Evolutionary conservation across 2,113 vertebrate species (phyloP), one percentile per base, ranked within the genome.

Genomic region (Corythaixoides concolor): DNA sequence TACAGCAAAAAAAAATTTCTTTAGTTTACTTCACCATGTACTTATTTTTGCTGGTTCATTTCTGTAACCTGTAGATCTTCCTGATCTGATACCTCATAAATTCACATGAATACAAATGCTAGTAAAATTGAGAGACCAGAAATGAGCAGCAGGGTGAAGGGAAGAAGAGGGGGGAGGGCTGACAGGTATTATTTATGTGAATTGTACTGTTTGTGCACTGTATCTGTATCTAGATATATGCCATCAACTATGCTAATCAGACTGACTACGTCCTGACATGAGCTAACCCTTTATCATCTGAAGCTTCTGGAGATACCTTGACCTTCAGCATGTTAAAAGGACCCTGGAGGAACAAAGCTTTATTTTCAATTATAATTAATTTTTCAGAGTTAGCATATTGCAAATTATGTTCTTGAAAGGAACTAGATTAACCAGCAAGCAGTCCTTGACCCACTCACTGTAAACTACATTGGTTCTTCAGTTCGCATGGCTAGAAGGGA

Each of bases 81-180:
- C 33, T 47, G 37, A 30, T 58, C 58, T 85, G 70, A 63, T 74
- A 79, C 17, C 11, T 85, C 53, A 20, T 15, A 37, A 43, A 75
- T 35, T 86, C 41, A 52, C 74, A 81, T 52, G 35, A 85, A 68
- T 49, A 59, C 24, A 56, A 60, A 56, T 28, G 24, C 52, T 80
- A 92, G 73, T 89, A 95, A 95, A 84, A 93, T 12, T 56, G 80
- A 95, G 79, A 93, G 28, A 52, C 20, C 9, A 96, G 73, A 92
- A 89, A 85, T 78, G 66, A 96, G 52, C 69, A 78, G 23, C 5
- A 55, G 23, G 32, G 37, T 63, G 43, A 81, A 90, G 14, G 19
- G 60, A 67, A 90, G 90, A 73, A 59, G 37, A 91, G 39, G 50
- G 15, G 26, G 13, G 45, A 87, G 27, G 27, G 49, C 21, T 86